Base-by-base conservation (phyloP, 1,140 invertebrate genomes). In the Ditylenchus dipsaci region DNA sequence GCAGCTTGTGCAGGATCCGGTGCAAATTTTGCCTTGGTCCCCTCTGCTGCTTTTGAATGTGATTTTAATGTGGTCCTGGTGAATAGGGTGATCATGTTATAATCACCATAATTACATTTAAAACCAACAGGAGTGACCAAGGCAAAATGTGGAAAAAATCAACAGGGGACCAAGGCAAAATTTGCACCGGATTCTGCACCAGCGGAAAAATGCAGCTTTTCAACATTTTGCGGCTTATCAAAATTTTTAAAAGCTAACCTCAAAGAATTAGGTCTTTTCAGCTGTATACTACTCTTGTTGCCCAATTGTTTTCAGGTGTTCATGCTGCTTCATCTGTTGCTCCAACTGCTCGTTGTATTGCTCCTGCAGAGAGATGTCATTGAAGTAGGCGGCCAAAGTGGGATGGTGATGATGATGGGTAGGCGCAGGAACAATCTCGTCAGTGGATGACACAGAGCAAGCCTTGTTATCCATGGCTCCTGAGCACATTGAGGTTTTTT, bases 361-460 rank as follows among this genome's bases (percentile, higher is more conserved):
- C 49, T 53, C n/a, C 15, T 53, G 49, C 3, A 53, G 3, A 8
- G 49, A 21, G n/a, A 53, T 53, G 3, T 53, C 49, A 17, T 26
- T 53, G 29, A 33, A 62, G 38, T 62, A 62, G 43, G 42, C 30
- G 61, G 61, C 61, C 9, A n/a, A 63, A 23, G 29, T 30, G 11
- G 30, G 30, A 43, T 42, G 30, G 21, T 26, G 30, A 15, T 30
- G 33, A 29, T 63, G 42, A 19, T n/a, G 42, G 26, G 43, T 23
- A 42, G 33, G 8, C 1, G 21, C 29, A 7, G 61, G 17, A 13
- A 26, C 49, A 26, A 43, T 56, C 1, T 68, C 58, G 8, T 68
- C 66, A 0, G 58, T 27, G 15, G 65, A 66, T 26, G 66, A 68
- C 33, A 68, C 56, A 15, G 66, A 68, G 23, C 49, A 38, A 9